Evolutionary conservation across 2,113 vertebrate genomes (phyloP), one percentile per base, ranked within the genome.

Genomic region (Amazona vittata): DNA sequence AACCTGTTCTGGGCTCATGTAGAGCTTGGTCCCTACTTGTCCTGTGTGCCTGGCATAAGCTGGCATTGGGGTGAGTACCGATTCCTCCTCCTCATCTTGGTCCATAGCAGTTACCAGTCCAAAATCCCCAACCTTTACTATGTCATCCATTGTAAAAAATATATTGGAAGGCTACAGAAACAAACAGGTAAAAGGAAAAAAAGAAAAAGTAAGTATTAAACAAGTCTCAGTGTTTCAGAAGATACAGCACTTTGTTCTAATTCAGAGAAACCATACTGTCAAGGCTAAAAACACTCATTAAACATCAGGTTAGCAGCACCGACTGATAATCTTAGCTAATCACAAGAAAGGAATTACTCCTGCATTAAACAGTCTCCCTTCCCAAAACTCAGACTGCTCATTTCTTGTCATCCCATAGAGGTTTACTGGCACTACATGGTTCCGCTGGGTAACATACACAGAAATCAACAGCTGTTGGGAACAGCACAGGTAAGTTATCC

Each of bases 1-100:
- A 92, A 99, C 99, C 99, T 99, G 99, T 96, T 99, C 99, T 0
- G 99, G 99, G 97, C 99, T 99, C 99, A 99, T 99, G 97, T 99
- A 99, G 21, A 99, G 99, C 91, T 99, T 99, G 90, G 99, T 99
- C 93, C 99, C 99, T 37, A 99, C 99, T 98, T 99, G 99, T 70
- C 99, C 99, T 6, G 99, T 99, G 98, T 99, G 99, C 7, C 99
- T 98, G 83, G 99, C 99, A 20, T 99, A 99, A 31, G 98, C 98
- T 18, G 99, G 99, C 97, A 99, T 99, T 9, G 99, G 99, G 6
- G 99, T 99, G 86, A 99, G 98, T 47, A 98, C 98, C 1, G 96
- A 97, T 11, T 98, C 97, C 41, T 99, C 99, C 6, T 99, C 99
- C 82, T 99, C 99, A 59, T 99, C 99, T 95, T 99, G 99, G 96